Evolutionary conservation across 2,113 vertebrate genomes (phyloP).

Genomic region (Xiphophorus maculatus): DNA sequence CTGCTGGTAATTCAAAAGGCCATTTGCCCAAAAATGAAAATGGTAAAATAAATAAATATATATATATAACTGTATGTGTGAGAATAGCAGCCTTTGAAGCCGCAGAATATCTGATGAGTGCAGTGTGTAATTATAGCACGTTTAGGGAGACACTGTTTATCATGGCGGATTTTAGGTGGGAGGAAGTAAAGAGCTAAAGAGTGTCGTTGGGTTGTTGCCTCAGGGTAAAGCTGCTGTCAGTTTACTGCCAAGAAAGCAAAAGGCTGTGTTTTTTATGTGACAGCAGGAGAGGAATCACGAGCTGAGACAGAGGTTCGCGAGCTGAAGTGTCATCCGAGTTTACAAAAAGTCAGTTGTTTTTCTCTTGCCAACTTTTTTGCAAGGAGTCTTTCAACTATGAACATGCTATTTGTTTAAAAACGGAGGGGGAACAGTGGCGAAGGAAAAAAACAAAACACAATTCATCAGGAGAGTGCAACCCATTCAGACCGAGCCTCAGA

Average conservation of each 20-base stretch:
- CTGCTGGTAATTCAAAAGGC: constrained; percentile 55
- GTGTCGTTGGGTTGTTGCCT: constrained; percentile 44
- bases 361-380: constrained; percentile 43
- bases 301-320: constrained; percentile 33
- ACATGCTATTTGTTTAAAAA: background rate
- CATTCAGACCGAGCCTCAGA: constrained; percentile 32
- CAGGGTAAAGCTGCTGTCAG: constrained; percentile 53
- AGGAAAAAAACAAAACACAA: background rate
- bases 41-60: background rate
- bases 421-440: background rate
- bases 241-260: constrained; percentile 57
- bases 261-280: constrained; percentile 42
- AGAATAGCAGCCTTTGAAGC: constrained; percentile 43
- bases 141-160: constrained; percentile 59
- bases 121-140: constrained; percentile 59
- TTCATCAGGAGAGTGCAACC: background rate
- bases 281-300: constrained; percentile 40
- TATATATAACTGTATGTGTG: constrained; percentile 1
- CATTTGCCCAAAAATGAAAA: constrained; percentile 4
- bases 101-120: constrained; percentile 39
- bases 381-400: constrained; percentile 28
- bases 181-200: constrained; percentile 50
- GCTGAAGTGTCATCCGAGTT: constrained; percentile 57
- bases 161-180: constrained; percentile 21
- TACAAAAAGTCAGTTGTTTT: constrained; percentile 43